Evolutionary conservation across 2,113 vertebrate genomes (phyloP), one percentile per base, ranked within the genome.

Genomic region (Strix uralensis): DNA sequence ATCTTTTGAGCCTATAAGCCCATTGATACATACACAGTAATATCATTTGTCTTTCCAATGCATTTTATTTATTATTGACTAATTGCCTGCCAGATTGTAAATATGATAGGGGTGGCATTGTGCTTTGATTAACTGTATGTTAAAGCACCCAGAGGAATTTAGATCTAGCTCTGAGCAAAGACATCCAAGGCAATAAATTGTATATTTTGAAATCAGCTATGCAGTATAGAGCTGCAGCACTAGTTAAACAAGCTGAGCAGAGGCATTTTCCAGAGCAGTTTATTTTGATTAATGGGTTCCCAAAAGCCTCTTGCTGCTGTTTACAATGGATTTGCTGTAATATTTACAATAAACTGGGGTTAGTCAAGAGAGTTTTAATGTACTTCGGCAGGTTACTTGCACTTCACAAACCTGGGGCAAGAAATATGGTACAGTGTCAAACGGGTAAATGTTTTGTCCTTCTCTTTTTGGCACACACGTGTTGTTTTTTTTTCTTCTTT

Each of bases 251-350:
- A 97, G 97, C 98, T 96, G 95, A 98, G 97, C 79, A 87, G 97
- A 97, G 89, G 97, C 96, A 97, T 96, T 98, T 98, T 97, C 96
- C 95, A 88, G 95, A 96, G 97, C 70, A 94, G 97, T 98, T 97
- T 96, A 92, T 97, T 96, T 98, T 98, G 98, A 99, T 98, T 98
- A 98, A 99, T 97, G 97, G 97, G 97, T 98, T 98, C 98, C 98
- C 98, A 98, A 97, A 97, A 97, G 94, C 96, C 97, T 97, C 94
- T 97, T 97, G 98, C 98, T 98, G 98, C 97, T 97, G 97, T 98
- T 98, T 98, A 98, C 96, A 94, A 94, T 98, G 96, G 98, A 98
- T 98, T 98, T 98, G 98, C 96, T 98, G 96, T 98, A 98, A 98
- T 98, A 98, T 98, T 98, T 98, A 98, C 98, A 98, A 97, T 97